Evolutionary conservation across 1,140 invertebrate species (phyloP), one percentile per base, ranked within the genome.

Genomic region (Hesperophylax magnus): DNA sequence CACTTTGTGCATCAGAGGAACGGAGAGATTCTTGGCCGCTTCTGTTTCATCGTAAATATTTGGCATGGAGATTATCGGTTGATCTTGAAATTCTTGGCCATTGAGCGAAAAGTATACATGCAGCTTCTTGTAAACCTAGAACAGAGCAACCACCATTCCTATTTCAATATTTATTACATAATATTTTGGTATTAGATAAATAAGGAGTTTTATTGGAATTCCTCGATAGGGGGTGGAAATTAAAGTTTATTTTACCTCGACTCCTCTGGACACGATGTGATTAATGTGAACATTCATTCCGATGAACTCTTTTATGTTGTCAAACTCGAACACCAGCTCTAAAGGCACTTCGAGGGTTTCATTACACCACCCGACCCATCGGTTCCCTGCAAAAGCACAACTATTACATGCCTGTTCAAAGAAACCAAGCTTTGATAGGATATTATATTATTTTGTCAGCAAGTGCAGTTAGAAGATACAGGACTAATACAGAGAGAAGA

Each of bases 321-420:
- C 93, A 87, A 98, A 98, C 86, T 97, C 93, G 86, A 98, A 97
- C 0, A 93, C 89, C 15, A 96, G 90, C 84, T 95, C 92, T 0
- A 96, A 84, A 81, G 91, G 88, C 82, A 92, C 85, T 52, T 88
- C 84, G 85, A 85, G 90, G 84, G 92, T 84, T 77, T 93, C 91
- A 86, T 95, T 95, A 80, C 92, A 93, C 97, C 97, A 98, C 9
- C 97, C 97, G 2, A 98, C 94, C 97, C 97, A 98, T 80, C 95
- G 92, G 78, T 93, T 94, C 22, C 94, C 95, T 93, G 86, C 2
- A 72, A 53, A 52, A 11, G 17, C 4, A 67, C 24, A 15, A 3
- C 1, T n/a, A 56, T 56, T 60, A 60, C 56, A 60, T 0, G 34
- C 34, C 34, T 34, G 34, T 34, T 34, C 34, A 7, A 34, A 34